Percentiles rank a stretch among this genome's conserved stretches.
Evolutionary conservation across 2,797 vertebrate genomes (phyloP).

Genomic region (Gadopsis bispinosus): DNA sequence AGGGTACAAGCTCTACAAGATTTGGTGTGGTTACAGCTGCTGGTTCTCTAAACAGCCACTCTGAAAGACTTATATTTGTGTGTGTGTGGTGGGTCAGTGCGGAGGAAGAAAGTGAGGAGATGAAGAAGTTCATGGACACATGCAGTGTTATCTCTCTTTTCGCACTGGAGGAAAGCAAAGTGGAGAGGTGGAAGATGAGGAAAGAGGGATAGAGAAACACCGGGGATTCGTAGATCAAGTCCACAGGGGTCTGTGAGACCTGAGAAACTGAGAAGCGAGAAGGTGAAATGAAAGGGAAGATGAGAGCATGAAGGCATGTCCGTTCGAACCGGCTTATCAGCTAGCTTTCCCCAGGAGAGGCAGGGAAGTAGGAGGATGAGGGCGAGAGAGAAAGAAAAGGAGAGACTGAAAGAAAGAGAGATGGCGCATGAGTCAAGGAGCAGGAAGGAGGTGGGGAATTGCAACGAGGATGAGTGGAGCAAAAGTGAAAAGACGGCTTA

Average conservation of each 20-base stretch:
- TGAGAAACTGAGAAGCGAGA: conserved; percentile 42
- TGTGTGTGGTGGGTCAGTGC: conserved; percentile 16
- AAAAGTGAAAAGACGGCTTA: conserved; percentile 24
- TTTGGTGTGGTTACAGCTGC: not conserved
- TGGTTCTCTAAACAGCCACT: conserved; percentile 9
- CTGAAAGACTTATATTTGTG: conserved; percentile 11
- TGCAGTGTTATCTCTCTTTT: conserved; percentile 42
- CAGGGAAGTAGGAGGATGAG: conserved; percentile 15
- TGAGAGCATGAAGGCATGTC: conserved; percentile 53
- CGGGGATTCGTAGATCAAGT: conserved; percentile 39
- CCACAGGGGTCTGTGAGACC: conserved; percentile 40
- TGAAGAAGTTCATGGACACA: conserved; percentile 38
- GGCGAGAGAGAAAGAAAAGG: conserved; percentile 17
- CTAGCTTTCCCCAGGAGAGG: conserved; percentile 45
- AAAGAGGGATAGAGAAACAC: conserved; percentile 29
- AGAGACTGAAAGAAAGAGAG: conserved; percentile 32
- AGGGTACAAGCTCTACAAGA: conserved; percentile 10
- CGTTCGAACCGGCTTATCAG: conserved; percentile 54
- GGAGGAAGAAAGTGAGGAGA: conserved; percentile 44
- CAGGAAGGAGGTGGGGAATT: conserved; percentile 34
- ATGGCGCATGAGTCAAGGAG: conserved; percentile 23
- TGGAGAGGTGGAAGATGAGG: conserved; percentile 39
- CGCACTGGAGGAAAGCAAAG: conserved; percentile 22
- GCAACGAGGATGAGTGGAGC: not conserved
- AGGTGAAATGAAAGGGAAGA: conserved; percentile 58